Evolutionary conservation across 2,888 invertebrate species (phyloP).

Genomic region (Melieria omissa): DNA sequence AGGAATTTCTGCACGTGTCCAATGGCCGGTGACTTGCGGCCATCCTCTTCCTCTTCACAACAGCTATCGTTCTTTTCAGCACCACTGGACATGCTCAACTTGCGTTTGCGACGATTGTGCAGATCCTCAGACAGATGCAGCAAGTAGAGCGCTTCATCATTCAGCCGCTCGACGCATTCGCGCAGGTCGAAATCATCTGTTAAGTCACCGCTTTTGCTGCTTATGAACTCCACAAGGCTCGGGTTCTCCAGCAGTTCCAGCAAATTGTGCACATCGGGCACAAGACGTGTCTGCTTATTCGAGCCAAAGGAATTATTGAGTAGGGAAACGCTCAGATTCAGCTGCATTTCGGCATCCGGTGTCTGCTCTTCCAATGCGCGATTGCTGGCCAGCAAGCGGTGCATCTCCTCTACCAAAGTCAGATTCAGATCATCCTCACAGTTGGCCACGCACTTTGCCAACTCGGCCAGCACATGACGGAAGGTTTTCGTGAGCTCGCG

Average conservation of each 20-base stretch:
- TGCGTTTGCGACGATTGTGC: slow-evolving; percentile 47
- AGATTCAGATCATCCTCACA: slow-evolving; percentile 85
- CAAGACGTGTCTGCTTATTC: slow-evolving; percentile 70
- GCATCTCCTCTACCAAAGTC: slow-evolving; percentile 74
- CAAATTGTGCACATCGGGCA: slow-evolving; percentile 74
- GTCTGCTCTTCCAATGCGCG: slow-evolving; percentile 51
- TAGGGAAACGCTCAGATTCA: slow-evolving; percentile 47
- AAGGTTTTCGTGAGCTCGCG: slow-evolving; percentile 75
- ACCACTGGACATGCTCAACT: slow-evolving; percentile 46
- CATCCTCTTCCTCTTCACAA: slow-evolving; percentile 57
- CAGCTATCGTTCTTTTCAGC: slow-evolving; percentile 52
- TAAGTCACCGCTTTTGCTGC: slow-evolving; percentile 66
- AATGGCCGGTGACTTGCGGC: slow-evolving; percentile 49
- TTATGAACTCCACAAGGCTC: slow-evolving; percentile 70
- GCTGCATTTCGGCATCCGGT: slow-evolving; percentile 50
- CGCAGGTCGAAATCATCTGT: slow-evolving; percentile 71
- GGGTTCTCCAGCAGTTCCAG: slow-evolving; percentile 74
- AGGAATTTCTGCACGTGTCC: slow-evolving; percentile 51
- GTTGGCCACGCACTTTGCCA: slow-evolving; percentile 78
- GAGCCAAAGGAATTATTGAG: slow-evolving; percentile 50
- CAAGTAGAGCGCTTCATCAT: slow-evolving; percentile 77
- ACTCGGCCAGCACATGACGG: slow-evolving; percentile 74
- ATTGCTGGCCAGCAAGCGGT: slow-evolving; percentile 52
- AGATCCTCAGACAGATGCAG: slow-evolving; percentile 71
- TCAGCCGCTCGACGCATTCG: slow-evolving; percentile 74